These are phyloP conservation scores for Acanthurus lineatus DNA, from an alignment of 2,797 vertebrate species.

Conservation along the genomic window DNA sequence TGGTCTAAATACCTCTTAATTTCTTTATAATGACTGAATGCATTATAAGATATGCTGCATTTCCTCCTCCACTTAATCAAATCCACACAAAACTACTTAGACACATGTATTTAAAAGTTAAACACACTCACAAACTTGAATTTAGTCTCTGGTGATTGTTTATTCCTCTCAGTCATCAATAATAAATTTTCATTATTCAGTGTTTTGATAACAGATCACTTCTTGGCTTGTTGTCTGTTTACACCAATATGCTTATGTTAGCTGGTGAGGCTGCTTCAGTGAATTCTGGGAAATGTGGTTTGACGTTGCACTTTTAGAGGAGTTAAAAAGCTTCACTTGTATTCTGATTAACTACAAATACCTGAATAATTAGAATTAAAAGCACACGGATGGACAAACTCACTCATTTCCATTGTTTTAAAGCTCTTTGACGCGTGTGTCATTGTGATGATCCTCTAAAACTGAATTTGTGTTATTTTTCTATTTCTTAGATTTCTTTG, in stretches of 20 bases:
- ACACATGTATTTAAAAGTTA: slow-evolving; percentile 13
- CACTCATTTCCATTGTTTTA: background rate
- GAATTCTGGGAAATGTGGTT: slow-evolving; percentile 48
- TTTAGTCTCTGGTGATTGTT: background rate
- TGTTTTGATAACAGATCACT: no score
- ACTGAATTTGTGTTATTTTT: slow-evolving; percentile 7
- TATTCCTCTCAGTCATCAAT: background rate
- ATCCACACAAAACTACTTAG: slow-evolving; percentile 20
- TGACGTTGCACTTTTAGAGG: background rate
- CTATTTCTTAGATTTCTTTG: no score
- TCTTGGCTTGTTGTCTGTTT: no score
- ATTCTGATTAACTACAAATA: slow-evolving; percentile 20
- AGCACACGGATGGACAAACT: background rate
- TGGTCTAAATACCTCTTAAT: slow-evolving; percentile 16
- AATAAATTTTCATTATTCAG: no score
- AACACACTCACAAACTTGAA: background rate
- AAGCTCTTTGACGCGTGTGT: background rate
- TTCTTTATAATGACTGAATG: slow-evolving; percentile 30
- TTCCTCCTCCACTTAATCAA: no score
- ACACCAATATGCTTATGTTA: slow-evolving; percentile 29
- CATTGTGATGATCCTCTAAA: slow-evolving; percentile 11
- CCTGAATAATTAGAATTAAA: background rate
- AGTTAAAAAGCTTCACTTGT: background rate
- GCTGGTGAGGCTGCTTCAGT: background rate
- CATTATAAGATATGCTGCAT: slow-evolving; percentile 7